Base-by-base conservation (phyloP, 2,797 vertebrate genomes). In the Poecile montanus region DNA sequence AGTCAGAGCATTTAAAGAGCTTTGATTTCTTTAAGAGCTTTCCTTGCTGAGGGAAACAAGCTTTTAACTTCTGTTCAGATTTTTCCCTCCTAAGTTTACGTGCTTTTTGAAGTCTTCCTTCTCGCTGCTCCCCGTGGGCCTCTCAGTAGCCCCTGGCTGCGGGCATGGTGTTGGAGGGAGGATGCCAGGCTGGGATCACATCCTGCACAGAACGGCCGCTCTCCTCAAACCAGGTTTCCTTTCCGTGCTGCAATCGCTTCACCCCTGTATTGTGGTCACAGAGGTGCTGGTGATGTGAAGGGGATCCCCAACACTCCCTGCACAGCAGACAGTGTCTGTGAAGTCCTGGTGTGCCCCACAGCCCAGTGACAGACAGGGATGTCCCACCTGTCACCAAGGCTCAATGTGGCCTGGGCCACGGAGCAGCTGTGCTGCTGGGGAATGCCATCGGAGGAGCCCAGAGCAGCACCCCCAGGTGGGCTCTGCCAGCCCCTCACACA, bases 11-110 rank as follows among this genome's bases (percentile, higher is more conserved):
- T 93, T 79, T 93, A 89, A 91, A 88, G 91, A 76, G 94, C 89
- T 95, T 94, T 95, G 95, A 94, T 95, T 94, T 85, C 78, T 75
- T 71, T 68, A 83, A 90, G 94, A 95, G 92, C 68, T 73, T 63
- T 75, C 70, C 70, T 81, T 91, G 85, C 65, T 42, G 76, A 94
- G 62, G 67, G 67, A 91, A 91, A 78, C 53, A 63, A 66, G 93
- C 87, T 90, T 88, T 92, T 88, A 88, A 76, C 81, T 91, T 66
- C 51, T 66, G 44, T 90, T 90, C 65, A 47, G 65, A 56, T 80
- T 91, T 50, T 16, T 26, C 60, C 50, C 36, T 29, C 54, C 75
- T 63, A 56, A 23, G 40, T 88, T 95, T 8, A 15, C 63, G 71
- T 3, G 2, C 29, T 44, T 65, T 87, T 65, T 75, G 42, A 86